Percentiles rank a stretch among this genome's conserved stretches.
phyloP scores from a whole-genome alignment of 1,140 invertebrate genomes.

The Macrosteles quadrilineatus region DNA sequence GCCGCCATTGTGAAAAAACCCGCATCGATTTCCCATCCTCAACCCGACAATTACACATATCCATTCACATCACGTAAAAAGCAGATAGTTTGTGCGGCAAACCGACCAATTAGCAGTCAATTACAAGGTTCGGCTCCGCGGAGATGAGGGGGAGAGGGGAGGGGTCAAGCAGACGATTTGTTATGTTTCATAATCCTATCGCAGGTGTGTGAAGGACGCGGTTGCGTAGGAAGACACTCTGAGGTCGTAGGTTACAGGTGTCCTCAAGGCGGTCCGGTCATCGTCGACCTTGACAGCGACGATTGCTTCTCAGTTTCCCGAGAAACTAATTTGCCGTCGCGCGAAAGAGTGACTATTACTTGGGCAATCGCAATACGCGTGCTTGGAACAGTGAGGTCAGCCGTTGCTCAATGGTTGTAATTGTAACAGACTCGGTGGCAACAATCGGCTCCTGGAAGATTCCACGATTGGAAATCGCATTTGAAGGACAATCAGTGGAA shows the following conservation, averaged over 20 bases:
- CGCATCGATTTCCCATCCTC: neutral
- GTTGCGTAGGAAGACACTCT: neutral
- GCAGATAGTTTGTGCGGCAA: neutral
- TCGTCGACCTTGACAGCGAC: neutral
- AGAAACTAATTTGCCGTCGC: constrained; percentile 8
- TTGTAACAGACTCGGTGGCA: too few species aligned
- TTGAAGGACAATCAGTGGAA: too few species aligned
- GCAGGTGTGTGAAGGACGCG: neutral
- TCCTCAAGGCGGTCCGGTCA: constrained; percentile 1
- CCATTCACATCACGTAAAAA: neutral
- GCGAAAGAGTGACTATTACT: neutral
- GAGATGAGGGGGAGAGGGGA: neutral
- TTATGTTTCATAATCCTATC: neutral
- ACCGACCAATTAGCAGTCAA: neutral
- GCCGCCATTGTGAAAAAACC: too few species aligned
- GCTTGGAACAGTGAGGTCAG: too few species aligned
- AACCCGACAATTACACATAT: neutral
- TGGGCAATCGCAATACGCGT: too few species aligned
- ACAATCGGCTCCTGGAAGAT: too few species aligned
- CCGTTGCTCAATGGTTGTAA: too few species aligned
- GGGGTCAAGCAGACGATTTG: neutral
- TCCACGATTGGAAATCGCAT: too few species aligned
- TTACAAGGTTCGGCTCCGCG: neutral
- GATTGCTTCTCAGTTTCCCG: neutral
- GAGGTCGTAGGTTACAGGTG: constrained; percentile 1